Conservation (phyloP, 2,797 vertebrate species). For the Lithobates pipiens region DNA sequence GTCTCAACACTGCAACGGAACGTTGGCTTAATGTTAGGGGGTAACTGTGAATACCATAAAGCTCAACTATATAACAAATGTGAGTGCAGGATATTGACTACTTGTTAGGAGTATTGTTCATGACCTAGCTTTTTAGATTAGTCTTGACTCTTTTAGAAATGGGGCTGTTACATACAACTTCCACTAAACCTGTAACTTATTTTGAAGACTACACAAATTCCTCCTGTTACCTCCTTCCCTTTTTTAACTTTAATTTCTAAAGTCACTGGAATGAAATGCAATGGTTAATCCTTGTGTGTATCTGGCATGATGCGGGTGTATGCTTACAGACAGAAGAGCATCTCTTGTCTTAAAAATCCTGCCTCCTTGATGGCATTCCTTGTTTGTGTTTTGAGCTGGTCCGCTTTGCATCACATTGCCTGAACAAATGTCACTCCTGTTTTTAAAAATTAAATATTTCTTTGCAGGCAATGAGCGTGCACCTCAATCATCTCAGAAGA, state of each 20-base stretch:
- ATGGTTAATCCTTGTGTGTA: slow-evolving; percentile 29
- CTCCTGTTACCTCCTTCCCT: not conserved
- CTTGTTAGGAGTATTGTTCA: not conserved
- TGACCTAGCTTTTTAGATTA: not conserved
- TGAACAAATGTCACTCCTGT: slow-evolving; percentile 10
- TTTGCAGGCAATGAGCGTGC: slow-evolving; percentile 17
- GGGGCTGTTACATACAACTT: not conserved
- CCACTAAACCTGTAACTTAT: not conserved
- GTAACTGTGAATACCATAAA: not conserved
- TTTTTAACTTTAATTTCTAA: not conserved
- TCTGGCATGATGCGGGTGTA: slow-evolving; percentile 31
- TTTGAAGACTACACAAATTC: not conserved
- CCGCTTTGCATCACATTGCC: slow-evolving; percentile 37
- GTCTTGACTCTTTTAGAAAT: not conserved
- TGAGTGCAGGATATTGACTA: not conserved
- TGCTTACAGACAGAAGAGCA: slow-evolving; percentile 11
- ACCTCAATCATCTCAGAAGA: not conserved
- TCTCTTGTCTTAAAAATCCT: not conserved
- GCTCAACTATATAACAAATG: not conserved
- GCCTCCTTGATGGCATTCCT: slow-evolving; percentile 31
- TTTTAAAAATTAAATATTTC: not conserved
- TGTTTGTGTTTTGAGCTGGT: slow-evolving; percentile 8
- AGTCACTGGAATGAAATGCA: slow-evolving; percentile 12
- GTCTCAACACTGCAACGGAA: not conserved
- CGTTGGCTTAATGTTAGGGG: no score